These are phyloP conservation scores for Pluvianellus socialis DNA, from an alignment of 2,113 vertebrate genomes.

Conservation along the genomic window DNA sequence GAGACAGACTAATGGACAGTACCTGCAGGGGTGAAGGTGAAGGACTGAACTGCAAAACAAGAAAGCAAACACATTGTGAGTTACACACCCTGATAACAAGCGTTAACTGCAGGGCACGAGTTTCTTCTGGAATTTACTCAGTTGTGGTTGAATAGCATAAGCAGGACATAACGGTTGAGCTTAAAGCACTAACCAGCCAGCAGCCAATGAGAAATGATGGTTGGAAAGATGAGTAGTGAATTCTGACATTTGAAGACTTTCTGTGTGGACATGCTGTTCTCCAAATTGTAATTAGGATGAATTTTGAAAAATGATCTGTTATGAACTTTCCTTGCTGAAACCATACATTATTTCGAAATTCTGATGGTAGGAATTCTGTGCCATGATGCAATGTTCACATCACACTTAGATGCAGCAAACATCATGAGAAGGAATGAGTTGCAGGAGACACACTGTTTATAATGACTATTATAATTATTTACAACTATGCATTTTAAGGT, in stretches of 20 bases:
- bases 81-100: conserved; percentile 73
- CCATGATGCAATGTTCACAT: background rate
- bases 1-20: conserved; percentile 87
- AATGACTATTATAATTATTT: background rate
- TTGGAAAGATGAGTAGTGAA: background rate
- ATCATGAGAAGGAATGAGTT: background rate
- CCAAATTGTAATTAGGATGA: background rate
- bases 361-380: background rate
- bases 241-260: background rate
- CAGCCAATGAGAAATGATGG: conserved; percentile 68
- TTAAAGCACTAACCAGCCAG: conserved; percentile 70
- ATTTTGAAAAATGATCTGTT: conserved; percentile 3
- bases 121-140: conserved; percentile 11
- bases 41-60: conserved; percentile 92
- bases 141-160: background rate
- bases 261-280: background rate
- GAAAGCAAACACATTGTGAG: conserved; percentile 86
- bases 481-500: background rate
- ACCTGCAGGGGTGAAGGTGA: conserved; percentile 92
- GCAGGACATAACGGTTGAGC: conserved; percentile 36
- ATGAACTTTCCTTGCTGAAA: background rate
- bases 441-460: background rate
- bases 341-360: background rate
- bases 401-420: background rate
- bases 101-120: background rate